Evolutionary conservation across 1,140 invertebrate species (phyloP).

Genomic region (Eriosoma lanigerum): DNA sequence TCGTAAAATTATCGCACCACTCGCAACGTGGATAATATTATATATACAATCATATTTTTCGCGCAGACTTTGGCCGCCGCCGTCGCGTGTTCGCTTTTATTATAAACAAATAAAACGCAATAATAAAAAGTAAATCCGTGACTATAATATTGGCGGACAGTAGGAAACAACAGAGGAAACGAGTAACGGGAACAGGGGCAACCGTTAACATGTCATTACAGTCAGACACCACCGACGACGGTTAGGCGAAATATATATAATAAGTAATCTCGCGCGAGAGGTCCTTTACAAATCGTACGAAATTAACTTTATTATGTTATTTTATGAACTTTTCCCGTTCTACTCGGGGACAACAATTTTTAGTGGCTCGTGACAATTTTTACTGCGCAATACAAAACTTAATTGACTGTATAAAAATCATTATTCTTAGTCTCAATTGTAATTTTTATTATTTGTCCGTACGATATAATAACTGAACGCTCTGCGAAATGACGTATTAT

Average conservation of each 20-base stretch:
- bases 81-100: conserved; percentile 26
- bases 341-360: neutral
- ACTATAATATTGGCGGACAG: no score
- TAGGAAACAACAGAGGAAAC: neutral
- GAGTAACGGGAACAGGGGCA: neutral
- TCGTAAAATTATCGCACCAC: conserved; percentile 44
- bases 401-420: conserved; percentile 24
- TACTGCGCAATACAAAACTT: neutral
- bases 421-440: neutral
- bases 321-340: conserved; percentile 19
- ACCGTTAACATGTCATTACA: conserved; percentile 26
- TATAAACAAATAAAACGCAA: conserved; percentile 45
- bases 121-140: conserved; percentile 44
- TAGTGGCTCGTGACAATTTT: neutral
- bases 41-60: neutral
- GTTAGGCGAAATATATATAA: neutral
- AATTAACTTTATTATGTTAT: conserved; percentile 35
- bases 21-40: neutral
- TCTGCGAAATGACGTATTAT: conserved; percentile 9
- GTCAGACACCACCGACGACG: neutral
- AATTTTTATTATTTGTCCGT: neutral
- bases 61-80: neutral
- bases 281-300: conserved; percentile 1
- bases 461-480: no score
- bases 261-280: conserved; percentile 5